Evolutionary conservation across 2,888 invertebrate genomes (phyloP).

Genomic region (Pseudococcus longispinus): DNA sequence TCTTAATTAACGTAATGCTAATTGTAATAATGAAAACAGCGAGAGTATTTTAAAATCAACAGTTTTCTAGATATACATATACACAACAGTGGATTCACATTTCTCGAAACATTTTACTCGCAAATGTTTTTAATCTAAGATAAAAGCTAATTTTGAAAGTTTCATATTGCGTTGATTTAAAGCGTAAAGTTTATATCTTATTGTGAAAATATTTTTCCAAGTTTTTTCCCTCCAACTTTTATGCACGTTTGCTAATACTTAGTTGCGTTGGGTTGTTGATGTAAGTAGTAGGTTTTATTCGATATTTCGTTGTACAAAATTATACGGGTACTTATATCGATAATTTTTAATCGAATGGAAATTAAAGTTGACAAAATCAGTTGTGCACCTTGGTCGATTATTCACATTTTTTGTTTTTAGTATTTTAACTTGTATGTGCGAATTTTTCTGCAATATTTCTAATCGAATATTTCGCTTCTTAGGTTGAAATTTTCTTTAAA

Average conservation of each 20-base stretch:
- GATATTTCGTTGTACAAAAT: background rate
- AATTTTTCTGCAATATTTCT: too few species aligned
- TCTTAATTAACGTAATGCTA: slow-evolving; percentile 9
- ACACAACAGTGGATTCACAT: background rate
- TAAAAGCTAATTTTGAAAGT: slow-evolving; percentile 39
- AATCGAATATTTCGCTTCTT: too few species aligned
- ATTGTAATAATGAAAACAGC: background rate
- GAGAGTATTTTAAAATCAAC: background rate
- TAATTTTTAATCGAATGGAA: background rate
- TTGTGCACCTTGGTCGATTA: background rate
- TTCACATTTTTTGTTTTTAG: too few species aligned
- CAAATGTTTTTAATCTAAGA: slow-evolving; percentile 11
- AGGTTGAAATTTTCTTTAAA: too few species aligned
- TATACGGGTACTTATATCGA: too few species aligned
- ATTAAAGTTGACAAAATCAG: background rate
- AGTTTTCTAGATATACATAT: background rate
- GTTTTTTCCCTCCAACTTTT: background rate
- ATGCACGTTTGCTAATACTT: background rate
- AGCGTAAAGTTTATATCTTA: slow-evolving; percentile 17
- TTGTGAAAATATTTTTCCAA: background rate
- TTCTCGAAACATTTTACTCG: background rate
- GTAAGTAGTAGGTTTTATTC: background rate
- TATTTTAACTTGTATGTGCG: too few species aligned
- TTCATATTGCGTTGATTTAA: slow-evolving; percentile 22
- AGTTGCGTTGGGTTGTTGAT: background rate